Evolutionary conservation across 2,888 invertebrate genomes (phyloP).

Genomic region (Theretra japonica): DNA sequence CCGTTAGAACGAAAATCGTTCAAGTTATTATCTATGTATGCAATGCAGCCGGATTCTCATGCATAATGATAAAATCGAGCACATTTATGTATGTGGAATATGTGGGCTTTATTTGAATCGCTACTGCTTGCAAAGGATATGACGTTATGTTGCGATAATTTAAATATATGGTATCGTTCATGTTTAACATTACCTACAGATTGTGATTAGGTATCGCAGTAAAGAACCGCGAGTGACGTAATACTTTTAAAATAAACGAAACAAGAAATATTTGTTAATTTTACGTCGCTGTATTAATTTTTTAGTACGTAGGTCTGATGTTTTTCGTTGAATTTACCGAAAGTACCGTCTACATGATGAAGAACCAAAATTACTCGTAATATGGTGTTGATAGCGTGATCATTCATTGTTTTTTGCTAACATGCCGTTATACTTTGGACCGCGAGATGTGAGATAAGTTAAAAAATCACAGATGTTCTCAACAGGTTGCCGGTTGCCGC

Average conservation of each 20-base stretch:
- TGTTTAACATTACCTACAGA: conserved; percentile 1
- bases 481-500: neutral
- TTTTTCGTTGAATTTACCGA: neutral
- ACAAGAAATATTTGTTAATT: no score
- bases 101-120: conserved; percentile 13
- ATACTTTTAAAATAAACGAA: neutral
- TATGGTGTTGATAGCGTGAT: neutral
- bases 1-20: conserved; percentile 60
- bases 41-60: conserved; percentile 46
- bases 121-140: conserved; percentile 21
- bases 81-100: conserved; percentile 21
- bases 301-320: neutral
- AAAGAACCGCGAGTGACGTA: neutral
- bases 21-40: conserved; percentile 47
- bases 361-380: no score
- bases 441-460: neutral
- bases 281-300: no score
- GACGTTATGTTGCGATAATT: conserved; percentile 12
- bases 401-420: neutral
- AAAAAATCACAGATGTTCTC: neutral
- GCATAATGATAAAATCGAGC: conserved; percentile 35
- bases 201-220: neutral
- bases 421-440: neutral
- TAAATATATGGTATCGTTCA: neutral
- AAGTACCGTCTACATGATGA: no score